phyloP scores from a whole-genome alignment of 1,140 invertebrate species.

The Heterodera schachtii region DNA sequence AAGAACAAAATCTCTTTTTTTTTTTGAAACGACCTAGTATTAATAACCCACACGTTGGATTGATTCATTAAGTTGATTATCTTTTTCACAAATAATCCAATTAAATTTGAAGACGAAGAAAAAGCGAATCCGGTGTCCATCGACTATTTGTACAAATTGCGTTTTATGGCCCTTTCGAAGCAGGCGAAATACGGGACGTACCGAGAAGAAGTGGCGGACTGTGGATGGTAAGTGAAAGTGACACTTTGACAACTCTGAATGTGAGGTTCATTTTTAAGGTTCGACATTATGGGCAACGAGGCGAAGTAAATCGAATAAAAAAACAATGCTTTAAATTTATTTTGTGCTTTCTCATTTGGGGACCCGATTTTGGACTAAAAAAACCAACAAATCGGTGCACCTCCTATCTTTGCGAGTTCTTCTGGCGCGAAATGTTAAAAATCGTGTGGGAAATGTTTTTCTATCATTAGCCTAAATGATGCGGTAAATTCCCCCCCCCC shows the following conservation, averaged over 20 bases:
- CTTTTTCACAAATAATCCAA: too few species aligned
- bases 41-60: too few species aligned
- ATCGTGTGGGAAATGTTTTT: background rate
- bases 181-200: constrained; percentile 46
- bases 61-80: too few species aligned
- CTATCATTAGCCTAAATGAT: too few species aligned
- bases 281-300: constrained; percentile 56
- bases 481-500: too few species aligned
- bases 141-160: constrained; percentile 46
- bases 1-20: too few species aligned
- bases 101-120: constrained; percentile 46
- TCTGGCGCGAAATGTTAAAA: too few species aligned
- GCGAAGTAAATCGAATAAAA: constrained; percentile 31
- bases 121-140: constrained; percentile 41
- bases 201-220: constrained; percentile 39
- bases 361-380: too few species aligned
- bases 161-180: constrained; percentile 51
- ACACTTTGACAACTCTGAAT: constrained; percentile 45
- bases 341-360: too few species aligned
- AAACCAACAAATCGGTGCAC: too few species aligned
- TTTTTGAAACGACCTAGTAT: too few species aligned
- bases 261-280: constrained; percentile 35
- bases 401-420: too few species aligned
- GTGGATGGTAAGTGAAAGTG: constrained; percentile 32
- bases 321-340: background rate